These are phyloP conservation scores for Drosophila putrida DNA, from an alignment of 2,888 invertebrate genomes.

Conservation along the genomic window DNA sequence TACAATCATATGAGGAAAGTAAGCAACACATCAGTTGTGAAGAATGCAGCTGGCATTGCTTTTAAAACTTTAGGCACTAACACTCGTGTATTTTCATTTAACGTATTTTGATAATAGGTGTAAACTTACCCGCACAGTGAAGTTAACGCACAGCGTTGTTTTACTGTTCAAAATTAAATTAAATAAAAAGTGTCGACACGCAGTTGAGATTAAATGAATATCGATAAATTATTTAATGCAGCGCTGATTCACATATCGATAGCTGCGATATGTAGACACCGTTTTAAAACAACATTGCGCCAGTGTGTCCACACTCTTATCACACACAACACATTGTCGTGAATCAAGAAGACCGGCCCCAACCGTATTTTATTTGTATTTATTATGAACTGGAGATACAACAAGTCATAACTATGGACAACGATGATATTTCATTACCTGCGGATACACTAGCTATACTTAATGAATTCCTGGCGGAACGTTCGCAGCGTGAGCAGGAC, in stretches of 20 bases:
- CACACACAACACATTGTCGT: slow-evolving; percentile 5
- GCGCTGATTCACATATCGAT: slow-evolving; percentile 32
- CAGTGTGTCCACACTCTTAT: slow-evolving; percentile 38
- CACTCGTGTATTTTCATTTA: not conserved
- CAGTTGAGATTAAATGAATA: slow-evolving; percentile 30
- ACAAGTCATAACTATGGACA: slow-evolving; percentile 38
- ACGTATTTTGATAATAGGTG: not conserved
- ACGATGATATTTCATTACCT: slow-evolving; percentile 89
- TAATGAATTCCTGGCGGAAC: slow-evolving; percentile 91
- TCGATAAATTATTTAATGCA: slow-evolving; percentile 29
- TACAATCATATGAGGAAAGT: slow-evolving; percentile 16
- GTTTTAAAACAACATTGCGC: not conserved
- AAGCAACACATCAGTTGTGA: slow-evolving; percentile 25
- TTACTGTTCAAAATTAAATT: slow-evolving; percentile 40
- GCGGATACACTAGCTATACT: slow-evolving; percentile 90
- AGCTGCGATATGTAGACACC: not conserved
- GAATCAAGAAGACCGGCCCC: not conserved
- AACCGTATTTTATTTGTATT: slow-evolving; percentile 7
- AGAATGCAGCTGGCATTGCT: slow-evolving; percentile 13
- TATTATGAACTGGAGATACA: slow-evolving; percentile 6
- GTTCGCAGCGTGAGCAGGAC: slow-evolving; percentile 88
- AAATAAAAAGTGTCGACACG: slow-evolving; percentile 53
- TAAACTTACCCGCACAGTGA: slow-evolving; percentile 39
- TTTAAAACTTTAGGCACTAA: not conserved
- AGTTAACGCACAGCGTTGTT: slow-evolving; percentile 37